These are phyloP conservation scores for Sebastes taczanowskii DNA, from an alignment of 2,797 vertebrate genomes.

Conservation along the genomic window DNA sequence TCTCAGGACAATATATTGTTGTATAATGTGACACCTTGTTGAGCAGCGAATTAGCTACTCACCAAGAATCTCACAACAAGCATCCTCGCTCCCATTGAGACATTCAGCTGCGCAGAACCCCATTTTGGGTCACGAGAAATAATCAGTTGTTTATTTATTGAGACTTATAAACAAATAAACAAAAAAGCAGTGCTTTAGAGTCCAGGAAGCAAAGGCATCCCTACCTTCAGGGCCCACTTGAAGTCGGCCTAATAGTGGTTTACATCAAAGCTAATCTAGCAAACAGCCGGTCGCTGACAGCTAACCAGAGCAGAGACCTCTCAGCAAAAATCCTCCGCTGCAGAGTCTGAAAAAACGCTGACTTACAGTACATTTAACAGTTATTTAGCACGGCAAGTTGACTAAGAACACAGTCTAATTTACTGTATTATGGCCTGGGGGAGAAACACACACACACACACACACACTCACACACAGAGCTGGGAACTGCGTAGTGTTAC, in stretches of 20 bases:
- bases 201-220: background rate
- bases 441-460: background rate
- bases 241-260: conserved; percentile 28
- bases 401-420: conserved; percentile 54
- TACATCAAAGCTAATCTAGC: conserved; percentile 43
- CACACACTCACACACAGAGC: background rate
- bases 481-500: background rate
- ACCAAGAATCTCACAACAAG: background rate
- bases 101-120: background rate
- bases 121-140: background rate
- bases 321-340: conserved; percentile 37
- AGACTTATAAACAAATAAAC: conserved; percentile 1
- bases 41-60: conserved; percentile 12
- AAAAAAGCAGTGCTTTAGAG: background rate
- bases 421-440: conserved; percentile 38
- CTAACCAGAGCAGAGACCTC: conserved; percentile 18
- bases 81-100: background rate
- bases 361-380: conserved; percentile 50
- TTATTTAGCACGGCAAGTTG: conserved; percentile 46
- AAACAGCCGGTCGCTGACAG: conserved; percentile 38
- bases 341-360: conserved; percentile 47
- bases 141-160: conserved; percentile 31
- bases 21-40: conserved; percentile 36
- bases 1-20: conserved; percentile 19
- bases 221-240: background rate